Conservation (phyloP, 2,888 invertebrate genomes). For the Tyria jacobaeae region DNA sequence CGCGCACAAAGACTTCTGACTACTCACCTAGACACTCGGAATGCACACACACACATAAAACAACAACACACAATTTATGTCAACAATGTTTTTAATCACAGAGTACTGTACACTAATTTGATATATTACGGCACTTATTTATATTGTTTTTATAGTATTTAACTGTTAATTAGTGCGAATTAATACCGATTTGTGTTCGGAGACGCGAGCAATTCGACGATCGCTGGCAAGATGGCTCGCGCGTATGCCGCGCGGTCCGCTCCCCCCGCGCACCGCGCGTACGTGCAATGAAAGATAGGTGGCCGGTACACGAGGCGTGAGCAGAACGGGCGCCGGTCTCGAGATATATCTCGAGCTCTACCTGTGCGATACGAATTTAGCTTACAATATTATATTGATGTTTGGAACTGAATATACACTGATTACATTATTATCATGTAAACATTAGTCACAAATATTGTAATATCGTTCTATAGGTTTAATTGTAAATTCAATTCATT, state of each 20-base stretch:
- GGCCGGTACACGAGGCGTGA: constrained; percentile 68
- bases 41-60: constrained; percentile 81
- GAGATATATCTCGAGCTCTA: constrained; percentile 56
- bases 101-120: constrained; percentile 56
- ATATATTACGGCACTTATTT: constrained; percentile 60
- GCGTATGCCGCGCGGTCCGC: constrained; percentile 75
- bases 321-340: constrained; percentile 61
- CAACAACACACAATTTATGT: constrained; percentile 73
- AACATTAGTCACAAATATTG: background rate
- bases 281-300: constrained; percentile 87
- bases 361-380: constrained; percentile 4
- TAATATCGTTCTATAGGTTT: background rate
- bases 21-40: constrained; percentile 82
- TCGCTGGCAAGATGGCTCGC: constrained; percentile 85
- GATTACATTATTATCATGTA: background rate
- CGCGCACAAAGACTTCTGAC: constrained; percentile 83
- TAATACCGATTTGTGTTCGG: constrained; percentile 77
- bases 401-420: background rate
- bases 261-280: constrained; percentile 80
- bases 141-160: constrained; percentile 67
- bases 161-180: constrained; percentile 83
- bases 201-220: constrained; percentile 83
- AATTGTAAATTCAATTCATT: background rate
- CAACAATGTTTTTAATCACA: constrained; percentile 66
- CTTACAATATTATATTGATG: background rate